Evolutionary conservation across 2,888 invertebrate species (phyloP), one percentile per base, ranked within the genome.

Genomic region (Tuberolachnus salignus): DNA sequence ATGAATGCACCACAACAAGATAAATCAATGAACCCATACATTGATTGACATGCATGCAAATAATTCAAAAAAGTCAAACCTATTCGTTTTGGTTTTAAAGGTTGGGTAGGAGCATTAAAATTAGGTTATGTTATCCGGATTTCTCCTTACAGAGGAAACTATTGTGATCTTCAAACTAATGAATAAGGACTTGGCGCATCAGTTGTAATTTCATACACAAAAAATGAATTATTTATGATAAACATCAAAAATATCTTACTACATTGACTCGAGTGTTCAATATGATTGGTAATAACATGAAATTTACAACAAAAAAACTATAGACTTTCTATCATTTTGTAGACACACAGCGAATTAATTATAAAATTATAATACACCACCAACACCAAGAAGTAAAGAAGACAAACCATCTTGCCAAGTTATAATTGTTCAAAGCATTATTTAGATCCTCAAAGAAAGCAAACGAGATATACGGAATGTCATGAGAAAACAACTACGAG

Each of bases 11-110:
- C 61, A 34, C 61, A 61, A 8, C 61, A 61, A 61, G 16, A 81
- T 72, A 80, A 81, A 71, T 67, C 72, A 19, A 73, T 80, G 72
- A 70, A 69, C 6, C 80, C 80, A 55, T 80, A 81, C 26, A 80
- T 34, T 59, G 80, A 73, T 10, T 8, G 44, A 44, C 44, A 44
- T 44, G 44, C 6, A 44, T 19, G 34, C 69, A 14, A 80, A 16
- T 64, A 81, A 26, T 75, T 42, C 16, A 81, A 69, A 49, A 23
- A 71, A 70, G 82, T 83, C 46, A 83, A 83, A 73, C 82, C 83
- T n/a, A 81, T 83, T n/a, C n/a, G 82, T 46, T 83, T 82, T 82
- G 82, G 83, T 2, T 83, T 81, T 70, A 83, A 82, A 67, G 61
- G 82, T 63, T 73, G 72, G 72, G 63, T 63, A n/a, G 61, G 70